Base-by-base conservation (phyloP, 2,797 vertebrate species). In the Kryptopterus vitreolus region DNA sequence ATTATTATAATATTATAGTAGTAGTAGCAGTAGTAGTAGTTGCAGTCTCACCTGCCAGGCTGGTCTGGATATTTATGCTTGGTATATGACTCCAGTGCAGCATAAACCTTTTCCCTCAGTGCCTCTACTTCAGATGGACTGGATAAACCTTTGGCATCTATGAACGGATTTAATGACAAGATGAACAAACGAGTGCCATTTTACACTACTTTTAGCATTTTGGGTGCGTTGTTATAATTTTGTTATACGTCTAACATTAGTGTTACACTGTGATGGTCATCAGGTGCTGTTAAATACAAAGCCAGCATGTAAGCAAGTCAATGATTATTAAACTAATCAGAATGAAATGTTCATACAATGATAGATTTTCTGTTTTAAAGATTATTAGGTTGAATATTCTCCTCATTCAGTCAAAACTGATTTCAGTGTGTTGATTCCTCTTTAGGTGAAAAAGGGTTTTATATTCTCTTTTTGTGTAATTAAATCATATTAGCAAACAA, bases 41-140 rank as follows among this genome's bases (percentile, higher is more conserved):
- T 38, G 5, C 46, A 24, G 22, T 35, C 57, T 75, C 85, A 99
- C 97, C 97, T 95, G 90, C 97, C 97, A 0, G 97, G 97, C 84
- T 98, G 97, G 70, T 98, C 96, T 0, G 97, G 96, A 85, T 99
- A 98, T 87, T 97, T 99, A 86, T 97, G 95, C 92, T 99, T 99
- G 0, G 97, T 98, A 86, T 98, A 99, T 29, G 95, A 95, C 91
- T 99, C 97, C 46, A 99, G 88, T 0, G 97, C 97, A 53, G 97
- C 97, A 1, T 99, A 99, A 53, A 98, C 97, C 75, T 98, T 98
- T 92, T 99, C 97, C 82, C 97, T 90, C 78, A 98, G 91, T 0
- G 91, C 94, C 83, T 99, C 97, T 0, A 99, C 96, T 85, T 98
- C 97, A 0, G 93, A 91, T 26, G 96, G 94, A 87, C 95, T 98